A percentile compares a stretch with the other conserved stretches of the same genome.
These are phyloP conservation scores for Otis tarda DNA, from an alignment of 2,113 vertebrate species.

Conservation along the genomic window DNA sequence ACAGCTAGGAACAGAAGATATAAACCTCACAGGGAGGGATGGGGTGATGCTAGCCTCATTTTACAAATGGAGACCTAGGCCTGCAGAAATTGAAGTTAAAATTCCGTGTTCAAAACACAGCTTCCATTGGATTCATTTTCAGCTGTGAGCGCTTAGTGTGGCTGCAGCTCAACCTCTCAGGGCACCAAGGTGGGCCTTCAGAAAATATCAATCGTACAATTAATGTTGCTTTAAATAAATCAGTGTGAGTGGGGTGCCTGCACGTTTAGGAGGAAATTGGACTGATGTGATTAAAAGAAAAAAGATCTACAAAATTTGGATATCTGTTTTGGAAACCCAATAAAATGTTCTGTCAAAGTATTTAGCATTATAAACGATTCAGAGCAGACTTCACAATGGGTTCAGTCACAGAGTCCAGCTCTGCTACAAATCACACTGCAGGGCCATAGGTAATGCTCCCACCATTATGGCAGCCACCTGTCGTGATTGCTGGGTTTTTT, in stretches of 20 bases:
- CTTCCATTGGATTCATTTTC: neutral
- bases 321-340: neutral
- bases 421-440: neutral
- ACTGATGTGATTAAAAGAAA: neutral
- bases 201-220: neutral
- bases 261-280: neutral
- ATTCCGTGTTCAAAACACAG: neutral
- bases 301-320: neutral
- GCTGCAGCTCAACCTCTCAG: neutral
- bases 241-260: neutral
- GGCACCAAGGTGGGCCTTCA: neutral
- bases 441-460: neutral
- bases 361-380: neutral
- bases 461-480: neutral
- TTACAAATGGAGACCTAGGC: neutral
- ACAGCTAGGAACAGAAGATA: neutral
- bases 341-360: neutral
- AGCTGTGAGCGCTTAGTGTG: neutral
- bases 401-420: neutral
- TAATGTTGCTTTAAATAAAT: neutral
- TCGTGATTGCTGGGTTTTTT: neutral
- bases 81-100: neutral
- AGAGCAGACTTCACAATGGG: neutral
- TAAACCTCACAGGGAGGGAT: neutral
- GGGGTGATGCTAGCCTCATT: neutral